Conservation (phyloP, 2,888 invertebrate species). For the Apantesis nais region DNA sequence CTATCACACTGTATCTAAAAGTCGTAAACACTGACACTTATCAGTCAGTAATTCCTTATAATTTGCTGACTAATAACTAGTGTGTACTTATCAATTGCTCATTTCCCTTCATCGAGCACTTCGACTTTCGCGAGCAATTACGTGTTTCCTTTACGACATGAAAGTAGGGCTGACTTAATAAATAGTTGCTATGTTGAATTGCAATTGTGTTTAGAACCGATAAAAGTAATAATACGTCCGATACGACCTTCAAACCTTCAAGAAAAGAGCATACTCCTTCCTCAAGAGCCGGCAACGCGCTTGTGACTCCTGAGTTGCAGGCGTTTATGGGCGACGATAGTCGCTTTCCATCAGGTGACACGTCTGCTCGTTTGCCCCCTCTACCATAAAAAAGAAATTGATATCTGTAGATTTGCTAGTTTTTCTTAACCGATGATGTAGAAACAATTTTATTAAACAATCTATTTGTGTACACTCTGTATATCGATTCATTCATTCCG, state of each 20-base stretch:
- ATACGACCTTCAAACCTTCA: no score
- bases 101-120: conserved; percentile 9
- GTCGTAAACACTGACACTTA: neutral
- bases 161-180: conserved; percentile 9
- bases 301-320: no score
- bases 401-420: no score
- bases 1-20: neutral
- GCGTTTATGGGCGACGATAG: no score
- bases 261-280: no score
- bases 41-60: neutral
- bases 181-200: neutral
- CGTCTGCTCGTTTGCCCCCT: no score
- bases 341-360: no score
- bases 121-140: conserved; percentile 16
- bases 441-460: neutral
- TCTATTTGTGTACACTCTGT: conserved; percentile 21
- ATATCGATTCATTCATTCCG: conserved; percentile 27
- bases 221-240: no score
- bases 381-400: no score
- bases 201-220: neutral
- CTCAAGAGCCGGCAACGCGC: no score
- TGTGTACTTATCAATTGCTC: conserved; percentile 10
- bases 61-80: neutral
- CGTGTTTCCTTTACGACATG: conserved; percentile 7
- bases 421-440: no score